These are phyloP conservation scores for Crocodylus rhombifer DNA, from an alignment of 2,797 vertebrate genomes.

Conservation along the genomic window DNA sequence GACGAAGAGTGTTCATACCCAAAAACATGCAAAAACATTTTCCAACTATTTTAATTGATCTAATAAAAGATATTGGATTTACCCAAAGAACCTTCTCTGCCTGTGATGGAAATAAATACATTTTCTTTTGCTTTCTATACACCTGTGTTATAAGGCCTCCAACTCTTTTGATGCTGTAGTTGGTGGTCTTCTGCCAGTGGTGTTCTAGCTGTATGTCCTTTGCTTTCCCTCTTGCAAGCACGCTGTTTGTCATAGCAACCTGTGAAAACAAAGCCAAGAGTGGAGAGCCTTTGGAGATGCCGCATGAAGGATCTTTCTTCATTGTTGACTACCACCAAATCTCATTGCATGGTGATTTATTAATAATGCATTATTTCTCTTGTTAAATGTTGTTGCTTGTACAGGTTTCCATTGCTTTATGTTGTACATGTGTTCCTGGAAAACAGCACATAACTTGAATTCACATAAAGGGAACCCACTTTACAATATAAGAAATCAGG, in stretches of 20 bases:
- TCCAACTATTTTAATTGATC: too few relatives aligned
- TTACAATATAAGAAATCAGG: too few relatives aligned
- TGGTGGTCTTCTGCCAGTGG: neutral
- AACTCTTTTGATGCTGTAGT: neutral
- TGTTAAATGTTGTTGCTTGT: neutral
- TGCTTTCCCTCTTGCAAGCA: neutral
- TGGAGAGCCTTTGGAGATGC: neutral
- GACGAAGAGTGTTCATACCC: too few relatives aligned
- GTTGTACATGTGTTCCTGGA: too few relatives aligned
- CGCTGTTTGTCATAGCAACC: neutral
- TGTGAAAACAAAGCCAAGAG: neutral
- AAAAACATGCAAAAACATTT: too few relatives aligned
- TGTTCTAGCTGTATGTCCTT: neutral
- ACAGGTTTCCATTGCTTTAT: too few relatives aligned
- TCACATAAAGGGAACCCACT: too few relatives aligned
- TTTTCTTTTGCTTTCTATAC: neutral
- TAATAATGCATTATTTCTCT: neutral
- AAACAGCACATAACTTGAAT: too few relatives aligned
- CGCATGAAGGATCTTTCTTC: neutral
- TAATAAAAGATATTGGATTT: too few relatives aligned
- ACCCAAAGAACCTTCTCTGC: too few relatives aligned
- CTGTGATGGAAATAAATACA: neutral
- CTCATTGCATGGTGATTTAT: accelerated
- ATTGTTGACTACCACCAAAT: neutral
- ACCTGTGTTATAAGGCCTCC: neutral